Evolutionary conservation across 2,797 vertebrate genomes (phyloP), one percentile per base, ranked within the genome.

Genomic region (Fistularia commersonii): DNA sequence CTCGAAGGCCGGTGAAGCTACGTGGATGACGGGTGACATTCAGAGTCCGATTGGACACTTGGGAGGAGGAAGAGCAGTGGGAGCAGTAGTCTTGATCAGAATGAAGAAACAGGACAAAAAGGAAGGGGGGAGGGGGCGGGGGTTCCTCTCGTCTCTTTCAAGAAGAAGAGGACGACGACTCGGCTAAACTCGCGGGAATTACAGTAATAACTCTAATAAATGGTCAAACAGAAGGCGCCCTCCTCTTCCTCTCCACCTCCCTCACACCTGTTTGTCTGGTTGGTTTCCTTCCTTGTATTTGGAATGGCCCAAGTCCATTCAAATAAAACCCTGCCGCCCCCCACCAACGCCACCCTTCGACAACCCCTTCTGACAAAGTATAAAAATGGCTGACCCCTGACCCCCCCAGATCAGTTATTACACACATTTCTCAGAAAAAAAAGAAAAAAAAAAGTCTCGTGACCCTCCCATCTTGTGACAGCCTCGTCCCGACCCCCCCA

Each of bases 21-120:
- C 75, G 81, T 76, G 88, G 74, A 79, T 75, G 81, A 89, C 77
- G 81, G 78, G 56, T 64, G 78, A 87, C 85, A 88, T 82, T 86
- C 82, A 86, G 53, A 76, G 71, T 82, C 83, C 71, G 64, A 79
- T 67, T 72, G 66, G 61, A 78, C 72, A 63, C 70, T 71, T 76
- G 56, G 49, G 73, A 70, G 66, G 67, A 66, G 76, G 75, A 69
- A n/a, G n/a, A n/a, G 34, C 66, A 74, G 73, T 68, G n/a, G 70
- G 77, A 74, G 74, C 57, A 73, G 76, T 61, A 77, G 69, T 72
- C 54, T n/a, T 56, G 65, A 76, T 63, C 54, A 72, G 67, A 76
- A 78, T 47, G 47, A 59, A 71, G 38, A n/a, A n/a, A 64, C 31
- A 34, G 14, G 53, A 69, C 55, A 64, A 70, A 74, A 72, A 83